Conservation (phyloP, 2,888 invertebrate genomes). For the Agonopterix subpropinquella region DNA sequence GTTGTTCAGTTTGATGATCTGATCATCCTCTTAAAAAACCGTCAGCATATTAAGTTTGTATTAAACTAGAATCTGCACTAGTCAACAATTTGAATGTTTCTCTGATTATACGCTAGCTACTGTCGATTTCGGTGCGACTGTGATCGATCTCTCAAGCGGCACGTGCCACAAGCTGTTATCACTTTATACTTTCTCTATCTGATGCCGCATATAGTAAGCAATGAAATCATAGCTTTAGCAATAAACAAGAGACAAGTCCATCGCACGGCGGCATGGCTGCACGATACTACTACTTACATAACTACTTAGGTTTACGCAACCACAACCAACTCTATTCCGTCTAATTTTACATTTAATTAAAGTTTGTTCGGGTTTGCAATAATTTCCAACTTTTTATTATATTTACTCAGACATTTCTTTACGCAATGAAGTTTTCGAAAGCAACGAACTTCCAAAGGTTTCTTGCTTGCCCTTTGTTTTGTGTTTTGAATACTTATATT, state of each 20-base stretch:
- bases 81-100: no score
- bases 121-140: constrained; percentile 22
- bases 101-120: no score
- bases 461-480: neutral
- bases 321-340: no score
- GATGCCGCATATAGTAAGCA: constrained; percentile 15
- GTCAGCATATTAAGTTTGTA: no score
- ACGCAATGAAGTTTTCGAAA: neutral
- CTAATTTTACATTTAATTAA: no score
- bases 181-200: constrained; percentile 32
- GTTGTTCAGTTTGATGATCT: no score
- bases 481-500: neutral
- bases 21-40: no score
- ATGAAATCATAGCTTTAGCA: constrained; percentile 2
- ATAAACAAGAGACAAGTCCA: neutral
- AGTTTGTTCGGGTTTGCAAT: no score
- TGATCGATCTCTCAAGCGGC: constrained; percentile 20
- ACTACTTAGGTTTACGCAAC: neutral
- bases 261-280: neutral
- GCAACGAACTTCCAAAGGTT: neutral
- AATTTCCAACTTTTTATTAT: no score
- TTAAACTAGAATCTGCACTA: no score
- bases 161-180: constrained; percentile 17
- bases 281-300: neutral
- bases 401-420: no score